phyloP scores from a whole-genome alignment of 1,140 invertebrate species.

The Matsumurasca onukii region DNA sequence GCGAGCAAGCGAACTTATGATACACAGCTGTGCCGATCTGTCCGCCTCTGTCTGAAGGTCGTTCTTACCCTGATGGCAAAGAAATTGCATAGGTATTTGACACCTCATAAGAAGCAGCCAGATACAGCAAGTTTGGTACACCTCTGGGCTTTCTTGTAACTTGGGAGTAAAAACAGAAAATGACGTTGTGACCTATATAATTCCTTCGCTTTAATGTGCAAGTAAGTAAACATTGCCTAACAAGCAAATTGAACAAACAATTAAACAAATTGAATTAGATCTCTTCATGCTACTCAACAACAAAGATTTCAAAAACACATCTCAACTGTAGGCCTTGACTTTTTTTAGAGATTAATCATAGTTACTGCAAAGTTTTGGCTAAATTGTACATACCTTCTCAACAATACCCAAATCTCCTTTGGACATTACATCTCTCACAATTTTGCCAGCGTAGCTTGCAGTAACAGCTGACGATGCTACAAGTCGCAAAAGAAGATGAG shows the following conservation, averaged over 20 bases:
- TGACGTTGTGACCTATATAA: not conserved
- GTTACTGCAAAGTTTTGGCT: too few species aligned
- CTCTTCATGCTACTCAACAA: not conserved
- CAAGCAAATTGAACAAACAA: too few species aligned
- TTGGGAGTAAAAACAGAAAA: not conserved
- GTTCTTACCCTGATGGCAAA: conserved; percentile 70
- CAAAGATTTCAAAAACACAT: too few species aligned
- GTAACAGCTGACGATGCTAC: conserved; percentile 76
- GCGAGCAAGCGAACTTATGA: conserved; percentile 78
- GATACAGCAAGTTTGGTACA: too few species aligned
- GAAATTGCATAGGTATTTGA: too few species aligned
- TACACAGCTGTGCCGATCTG: conserved; percentile 88
- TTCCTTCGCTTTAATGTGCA: not conserved
- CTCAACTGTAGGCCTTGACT: too few species aligned
- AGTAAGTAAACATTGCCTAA: not conserved
- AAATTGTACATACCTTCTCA: conserved; percentile 68
- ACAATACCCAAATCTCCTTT: conserved; percentile 88
- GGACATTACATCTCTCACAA: conserved; percentile 87
- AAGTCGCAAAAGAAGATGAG: conserved; percentile 63
- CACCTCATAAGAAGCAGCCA: too few species aligned
- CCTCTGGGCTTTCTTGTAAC: too few species aligned
- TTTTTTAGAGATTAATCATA: too few species aligned
- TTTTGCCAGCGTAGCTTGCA: conserved; percentile 79
- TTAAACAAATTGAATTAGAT: not conserved
- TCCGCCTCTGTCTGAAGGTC: conserved; percentile 98